Evolutionary conservation across 2,888 invertebrate species (phyloP).

Genomic region (Incurvaria masculella): DNA sequence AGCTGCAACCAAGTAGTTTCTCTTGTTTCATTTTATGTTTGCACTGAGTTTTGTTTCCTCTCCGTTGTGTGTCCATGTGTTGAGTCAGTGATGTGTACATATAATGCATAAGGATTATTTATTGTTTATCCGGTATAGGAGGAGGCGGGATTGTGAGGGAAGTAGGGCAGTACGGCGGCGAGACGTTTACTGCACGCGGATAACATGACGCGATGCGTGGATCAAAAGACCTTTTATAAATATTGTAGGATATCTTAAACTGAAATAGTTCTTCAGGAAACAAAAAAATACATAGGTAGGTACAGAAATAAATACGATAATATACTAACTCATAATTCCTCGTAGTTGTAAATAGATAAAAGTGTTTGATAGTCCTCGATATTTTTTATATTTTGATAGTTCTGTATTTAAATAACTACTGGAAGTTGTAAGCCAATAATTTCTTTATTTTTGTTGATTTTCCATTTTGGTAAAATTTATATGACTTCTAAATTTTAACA

Average conservation of each 20-base stretch:
- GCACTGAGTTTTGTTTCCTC: slow-evolving; percentile 49
- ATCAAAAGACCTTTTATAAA: neutral
- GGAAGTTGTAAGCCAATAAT: slow-evolving; percentile 52
- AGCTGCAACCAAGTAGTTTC: no score
- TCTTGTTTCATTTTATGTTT: no score
- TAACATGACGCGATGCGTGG: neutral
- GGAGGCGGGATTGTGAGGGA: neutral
- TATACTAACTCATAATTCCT: slow-evolving; percentile 43
- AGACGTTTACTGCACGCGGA: neutral
- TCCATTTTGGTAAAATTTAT: neutral
- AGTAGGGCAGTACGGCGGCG: neutral
- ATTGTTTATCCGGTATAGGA: slow-evolving; percentile 32
- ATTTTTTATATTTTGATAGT: slow-evolving; percentile 61
- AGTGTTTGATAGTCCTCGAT: slow-evolving; percentile 57
- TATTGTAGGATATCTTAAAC: neutral
- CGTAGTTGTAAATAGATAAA: slow-evolving; percentile 54
- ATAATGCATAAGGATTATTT: slow-evolving; percentile 47
- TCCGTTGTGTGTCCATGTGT: slow-evolving; percentile 50
- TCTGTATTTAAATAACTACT: slow-evolving; percentile 47
- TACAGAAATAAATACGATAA: neutral
- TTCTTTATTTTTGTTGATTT: slow-evolving; percentile 29
- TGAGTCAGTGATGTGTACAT: slow-evolving; percentile 49
- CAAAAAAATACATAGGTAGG: neutral
- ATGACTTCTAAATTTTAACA: neutral
- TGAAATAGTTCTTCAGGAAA: neutral